phyloP scores from a whole-genome alignment of 2,888 invertebrate genomes.

The Xestia xanthographa region DNA sequence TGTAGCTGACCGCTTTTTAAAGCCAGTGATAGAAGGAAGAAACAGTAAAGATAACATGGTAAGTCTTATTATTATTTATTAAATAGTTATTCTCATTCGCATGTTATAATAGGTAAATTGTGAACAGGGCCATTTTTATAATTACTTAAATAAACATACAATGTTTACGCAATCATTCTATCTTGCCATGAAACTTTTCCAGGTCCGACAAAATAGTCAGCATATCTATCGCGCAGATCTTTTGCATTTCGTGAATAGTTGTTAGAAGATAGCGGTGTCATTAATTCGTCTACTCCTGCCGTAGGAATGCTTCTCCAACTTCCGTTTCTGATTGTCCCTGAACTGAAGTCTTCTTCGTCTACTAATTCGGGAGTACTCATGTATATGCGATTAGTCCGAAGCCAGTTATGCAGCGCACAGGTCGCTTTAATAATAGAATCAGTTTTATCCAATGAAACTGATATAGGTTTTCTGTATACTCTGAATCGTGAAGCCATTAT shows the following conservation, averaged over 20 bases:
- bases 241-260: slow-evolving; percentile 66
- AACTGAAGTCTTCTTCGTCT: no score
- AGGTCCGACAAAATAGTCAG: slow-evolving; percentile 60
- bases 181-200: slow-evolving; percentile 67
- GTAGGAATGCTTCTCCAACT: no score
- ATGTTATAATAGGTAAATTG: slow-evolving; percentile 57
- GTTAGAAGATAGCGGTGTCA: no score
- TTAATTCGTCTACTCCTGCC: no score
- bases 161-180: slow-evolving; percentile 65
- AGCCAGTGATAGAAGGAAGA: slow-evolving; percentile 70
- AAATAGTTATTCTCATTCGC: slow-evolving; percentile 61
- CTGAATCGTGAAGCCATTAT: slow-evolving; percentile 61
- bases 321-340: background rate
- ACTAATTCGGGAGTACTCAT: no score
- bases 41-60: slow-evolving; percentile 68
- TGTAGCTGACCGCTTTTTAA: slow-evolving; percentile 72
- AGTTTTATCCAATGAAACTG: slow-evolving; percentile 59
- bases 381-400: slow-evolving; percentile 38
- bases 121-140: background rate
- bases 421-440: slow-evolving; percentile 62
- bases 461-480: slow-evolving; percentile 60
- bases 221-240: slow-evolving; percentile 62
- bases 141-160: slow-evolving; percentile 56
- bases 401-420: slow-evolving; percentile 64
- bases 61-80: slow-evolving; percentile 66